phyloP scores from a whole-genome alignment of 2,888 invertebrate genomes.

The Phasia obesa region DNA sequence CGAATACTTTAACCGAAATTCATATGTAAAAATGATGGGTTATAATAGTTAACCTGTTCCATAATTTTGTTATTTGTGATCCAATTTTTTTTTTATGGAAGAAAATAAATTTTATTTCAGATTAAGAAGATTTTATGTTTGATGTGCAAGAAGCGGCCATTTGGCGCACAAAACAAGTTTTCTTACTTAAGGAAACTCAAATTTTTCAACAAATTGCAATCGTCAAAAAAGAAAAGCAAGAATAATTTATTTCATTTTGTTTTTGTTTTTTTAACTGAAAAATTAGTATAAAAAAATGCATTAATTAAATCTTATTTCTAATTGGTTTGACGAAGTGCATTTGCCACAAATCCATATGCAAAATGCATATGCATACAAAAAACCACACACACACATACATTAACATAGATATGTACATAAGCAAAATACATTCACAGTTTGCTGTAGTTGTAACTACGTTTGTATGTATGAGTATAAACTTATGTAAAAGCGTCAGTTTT shows the following conservation, averaged over 20 bases:
- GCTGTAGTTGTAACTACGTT: not conserved
- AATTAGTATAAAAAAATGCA: not conserved
- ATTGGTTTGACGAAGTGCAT: constrained; percentile 30
- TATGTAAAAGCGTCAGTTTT: constrained; percentile 6
- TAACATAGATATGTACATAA: not conserved
- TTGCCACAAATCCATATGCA: too few relatives aligned
- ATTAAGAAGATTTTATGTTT: too few relatives aligned
- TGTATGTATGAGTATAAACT: not conserved
- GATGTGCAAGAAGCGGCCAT: too few relatives aligned
- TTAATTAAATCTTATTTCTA: constrained; percentile 52
- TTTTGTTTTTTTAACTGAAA: too few relatives aligned
- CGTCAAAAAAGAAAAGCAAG: not conserved
- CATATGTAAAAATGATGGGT: too few relatives aligned
- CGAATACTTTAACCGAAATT: too few relatives aligned
- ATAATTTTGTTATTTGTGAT: too few relatives aligned
- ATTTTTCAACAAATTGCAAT: not conserved
- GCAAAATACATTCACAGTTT: not conserved
- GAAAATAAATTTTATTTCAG: too few relatives aligned
- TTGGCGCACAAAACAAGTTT: not conserved
- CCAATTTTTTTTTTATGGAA: too few relatives aligned
- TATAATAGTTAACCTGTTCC: too few relatives aligned
- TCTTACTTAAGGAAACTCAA: not conserved
- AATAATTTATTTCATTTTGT: constrained; percentile 3
- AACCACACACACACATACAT: not conserved
- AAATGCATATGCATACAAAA: too few relatives aligned